Evolutionary conservation across 2,888 invertebrate genomes (phyloP), one percentile per base, ranked within the genome.

Genomic region (Dicyrtoma fusca): DNA sequence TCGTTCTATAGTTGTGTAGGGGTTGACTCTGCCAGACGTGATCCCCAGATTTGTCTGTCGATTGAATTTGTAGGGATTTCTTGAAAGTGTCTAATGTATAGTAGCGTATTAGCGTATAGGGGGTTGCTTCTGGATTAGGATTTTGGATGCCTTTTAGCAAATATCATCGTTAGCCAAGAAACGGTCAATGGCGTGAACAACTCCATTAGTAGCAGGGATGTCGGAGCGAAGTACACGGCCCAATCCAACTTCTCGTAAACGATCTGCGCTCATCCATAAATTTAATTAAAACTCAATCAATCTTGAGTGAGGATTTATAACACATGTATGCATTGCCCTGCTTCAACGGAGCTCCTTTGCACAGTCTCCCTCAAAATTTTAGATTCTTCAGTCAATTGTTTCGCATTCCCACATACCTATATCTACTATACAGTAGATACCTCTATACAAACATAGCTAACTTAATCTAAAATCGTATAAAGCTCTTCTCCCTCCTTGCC

Each of bases 101-200:
- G 8, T 34, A 5, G 34, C 3, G 3, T 34, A 34, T n/a, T n/a
- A n/a, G n/a, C n/a, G n/a, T n/a, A n/a, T n/a, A n/a, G 34, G 34
- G 34, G 34, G 8, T 34, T 34, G 34, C 34, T 34, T 34, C 8
- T 8, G 34, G 34, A 34, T 34, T 34, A 5, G 34, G 34, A 34
- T 34, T 34, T 34, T 34, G 34, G 34, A 34, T 34, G 34, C 21
- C 55, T 77, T n/a, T n/a, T 53, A 78, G 73, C 81, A 81, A 71
- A 81, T 75, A 57, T 81, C 81, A 66, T 80, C 78, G 59, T 79
- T 77, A 8, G 75, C 75, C n/a, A 81, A 71, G 61, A 80, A 80
- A 19, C 79, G 77, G 57, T 81, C 81, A 21, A 81, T 75, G 17
- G 78, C 81, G 74, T 81, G 81, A 25, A 81, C 81, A 14, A 81